Evolutionary conservation across 2,797 vertebrate species (phyloP).

Genomic region (Diglossa cyanea): DNA sequence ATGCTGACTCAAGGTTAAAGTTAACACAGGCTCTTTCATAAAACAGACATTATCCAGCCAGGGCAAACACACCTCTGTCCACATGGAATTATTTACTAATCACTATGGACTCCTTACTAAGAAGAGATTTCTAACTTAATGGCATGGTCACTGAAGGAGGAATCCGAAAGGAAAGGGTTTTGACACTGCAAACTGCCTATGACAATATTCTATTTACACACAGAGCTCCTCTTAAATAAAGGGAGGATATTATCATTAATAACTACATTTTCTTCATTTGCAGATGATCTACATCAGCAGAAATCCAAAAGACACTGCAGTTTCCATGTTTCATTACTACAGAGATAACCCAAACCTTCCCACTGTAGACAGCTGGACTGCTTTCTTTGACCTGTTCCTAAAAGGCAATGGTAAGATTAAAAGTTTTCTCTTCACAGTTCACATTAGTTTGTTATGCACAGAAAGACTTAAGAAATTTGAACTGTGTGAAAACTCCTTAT

Average conservation of each 20-base stretch:
- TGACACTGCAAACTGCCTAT: background rate
- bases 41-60: background rate
- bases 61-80: background rate
- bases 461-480: background rate
- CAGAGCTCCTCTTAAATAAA: background rate
- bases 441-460: background rate
- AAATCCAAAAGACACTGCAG: constrained; percentile 78
- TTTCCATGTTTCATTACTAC: constrained; percentile 80
- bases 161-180: background rate
- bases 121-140: background rate
- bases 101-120: background rate
- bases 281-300: constrained; percentile 77
- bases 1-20: background rate
- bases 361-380: constrained; percentile 64
- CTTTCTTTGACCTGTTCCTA: constrained; percentile 74
- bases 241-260: background rate
- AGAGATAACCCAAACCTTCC: constrained; percentile 78
- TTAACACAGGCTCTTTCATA: background rate
- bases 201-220: background rate
- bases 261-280: background rate
- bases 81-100: background rate
- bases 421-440: background rate
- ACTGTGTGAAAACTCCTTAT: background rate
- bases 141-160: rapidly evolving
- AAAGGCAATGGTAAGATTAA: constrained; percentile 67